These are phyloP conservation scores for Fragum whitleyi DNA, from an alignment of 2,888 invertebrate species.

Conservation along the genomic window DNA sequence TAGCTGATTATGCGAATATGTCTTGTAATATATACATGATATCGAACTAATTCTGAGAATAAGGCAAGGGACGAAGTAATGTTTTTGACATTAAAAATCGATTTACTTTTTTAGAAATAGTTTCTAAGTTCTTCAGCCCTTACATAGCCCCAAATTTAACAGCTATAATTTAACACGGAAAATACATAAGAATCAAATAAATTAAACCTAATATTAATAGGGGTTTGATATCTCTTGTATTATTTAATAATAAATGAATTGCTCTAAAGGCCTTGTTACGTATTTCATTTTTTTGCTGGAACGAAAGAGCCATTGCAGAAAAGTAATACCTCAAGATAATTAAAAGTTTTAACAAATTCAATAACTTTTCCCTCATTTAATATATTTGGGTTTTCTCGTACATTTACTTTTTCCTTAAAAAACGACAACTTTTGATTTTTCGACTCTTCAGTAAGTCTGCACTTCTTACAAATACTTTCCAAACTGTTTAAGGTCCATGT, in stretches of 20 bases:
- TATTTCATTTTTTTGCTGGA: neutral
- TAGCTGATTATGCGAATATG: neutral
- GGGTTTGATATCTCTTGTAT: neutral
- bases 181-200: neutral
- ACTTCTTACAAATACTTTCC: neutral
- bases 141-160: neutral
- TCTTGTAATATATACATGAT: neutral
- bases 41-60: neutral
- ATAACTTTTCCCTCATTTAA: neutral
- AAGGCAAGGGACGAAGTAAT: neutral
- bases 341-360: neutral
- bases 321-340: neutral
- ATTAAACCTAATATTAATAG: neutral
- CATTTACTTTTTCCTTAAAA: neutral
- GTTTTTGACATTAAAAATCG: neutral
- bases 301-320: neutral
- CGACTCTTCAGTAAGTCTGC: neutral
- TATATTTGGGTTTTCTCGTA: neutral
- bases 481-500: no score
- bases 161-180: neutral
- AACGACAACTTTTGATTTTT: neutral
- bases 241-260: neutral
- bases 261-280: neutral
- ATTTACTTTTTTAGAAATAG: neutral
- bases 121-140: neutral